These are phyloP conservation scores for Gyps fulvus DNA, from an alignment of 2,113 vertebrate genomes.

Conservation along the genomic window DNA sequence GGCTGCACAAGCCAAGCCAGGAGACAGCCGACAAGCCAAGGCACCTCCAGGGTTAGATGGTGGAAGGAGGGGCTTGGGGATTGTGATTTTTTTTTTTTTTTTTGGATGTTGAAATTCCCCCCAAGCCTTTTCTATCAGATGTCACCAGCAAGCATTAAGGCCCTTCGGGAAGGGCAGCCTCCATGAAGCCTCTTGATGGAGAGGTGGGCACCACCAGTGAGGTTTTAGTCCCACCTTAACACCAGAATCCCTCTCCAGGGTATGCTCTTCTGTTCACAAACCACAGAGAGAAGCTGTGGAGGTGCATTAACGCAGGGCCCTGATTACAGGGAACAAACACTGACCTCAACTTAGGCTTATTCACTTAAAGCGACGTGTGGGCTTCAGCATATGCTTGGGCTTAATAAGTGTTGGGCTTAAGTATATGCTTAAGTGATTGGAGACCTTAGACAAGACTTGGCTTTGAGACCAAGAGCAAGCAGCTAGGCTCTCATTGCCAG, in stretches of 20 bases:
- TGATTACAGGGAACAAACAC: neutral
- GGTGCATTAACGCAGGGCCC: neutral
- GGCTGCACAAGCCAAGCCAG: neutral
- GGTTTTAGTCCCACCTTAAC: neutral
- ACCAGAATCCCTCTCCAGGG: neutral
- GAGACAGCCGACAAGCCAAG: fast-evolving
- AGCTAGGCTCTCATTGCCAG: neutral
- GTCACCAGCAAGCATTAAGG: neutral
- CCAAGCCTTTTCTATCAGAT: neutral
- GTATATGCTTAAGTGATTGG: neutral
- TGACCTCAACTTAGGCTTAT: neutral
- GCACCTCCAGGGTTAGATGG: neutral
- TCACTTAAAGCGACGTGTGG: neutral
- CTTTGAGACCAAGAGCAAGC: neutral
- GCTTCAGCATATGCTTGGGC: neutral
- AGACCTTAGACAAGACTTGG: neutral
- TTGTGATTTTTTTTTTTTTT: neutral
- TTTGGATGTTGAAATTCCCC: neutral
- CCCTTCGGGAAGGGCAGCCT: neutral
- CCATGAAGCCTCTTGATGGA: neutral
- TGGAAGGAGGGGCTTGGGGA: neutral
- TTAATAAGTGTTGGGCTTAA: neutral
- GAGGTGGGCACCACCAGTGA: neutral
- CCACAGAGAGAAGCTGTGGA: neutral
- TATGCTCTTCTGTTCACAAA: neutral